phyloP scores from a whole-genome alignment of 1,140 invertebrate genomes.

The Calycopis cecrops region DNA sequence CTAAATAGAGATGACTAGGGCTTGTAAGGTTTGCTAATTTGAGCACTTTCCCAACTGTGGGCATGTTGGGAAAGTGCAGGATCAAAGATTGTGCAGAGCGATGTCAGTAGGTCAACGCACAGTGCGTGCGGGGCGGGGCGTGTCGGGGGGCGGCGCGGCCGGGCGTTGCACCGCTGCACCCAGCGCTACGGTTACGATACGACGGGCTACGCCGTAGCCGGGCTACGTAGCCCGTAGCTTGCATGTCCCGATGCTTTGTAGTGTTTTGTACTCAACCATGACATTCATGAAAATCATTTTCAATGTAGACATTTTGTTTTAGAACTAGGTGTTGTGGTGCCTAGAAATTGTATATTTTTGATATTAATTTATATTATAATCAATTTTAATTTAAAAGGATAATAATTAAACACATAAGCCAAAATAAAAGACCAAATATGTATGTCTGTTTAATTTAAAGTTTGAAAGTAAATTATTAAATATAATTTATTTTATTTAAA shows the following conservation, averaged over 20 bases:
- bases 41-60: too few relatives aligned
- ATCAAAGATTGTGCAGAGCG: constrained; percentile 65
- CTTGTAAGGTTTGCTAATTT: too few relatives aligned
- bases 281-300: constrained; percentile 6
- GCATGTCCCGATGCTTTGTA: constrained; percentile 26
- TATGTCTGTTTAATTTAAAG: too few relatives aligned
- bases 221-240: constrained; percentile 35
- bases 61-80: constrained; percentile 39
- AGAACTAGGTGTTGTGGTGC: too few relatives aligned
- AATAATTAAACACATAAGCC: too few relatives aligned
- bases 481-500: too few relatives aligned
- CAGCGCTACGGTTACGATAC: constrained; percentile 50
- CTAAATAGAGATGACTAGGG: too few relatives aligned
- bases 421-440: too few relatives aligned
- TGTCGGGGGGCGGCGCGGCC: constrained; percentile 32
- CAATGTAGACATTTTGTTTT: not conserved
- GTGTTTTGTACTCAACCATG: constrained; percentile 4
- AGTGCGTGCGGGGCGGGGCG: constrained; percentile 59
- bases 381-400: too few relatives aligned
- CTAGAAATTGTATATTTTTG: too few relatives aligned
- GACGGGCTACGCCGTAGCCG: constrained; percentile 38
- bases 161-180: constrained; percentile 61
- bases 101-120: constrained; percentile 71
- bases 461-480: too few relatives aligned
- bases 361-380: constrained; percentile 4